These are phyloP conservation scores for Petrosia ficiformis DNA, from an alignment of 37 sponge, comb jelly and placozoan genomes.

Conservation along the genomic window DNA sequence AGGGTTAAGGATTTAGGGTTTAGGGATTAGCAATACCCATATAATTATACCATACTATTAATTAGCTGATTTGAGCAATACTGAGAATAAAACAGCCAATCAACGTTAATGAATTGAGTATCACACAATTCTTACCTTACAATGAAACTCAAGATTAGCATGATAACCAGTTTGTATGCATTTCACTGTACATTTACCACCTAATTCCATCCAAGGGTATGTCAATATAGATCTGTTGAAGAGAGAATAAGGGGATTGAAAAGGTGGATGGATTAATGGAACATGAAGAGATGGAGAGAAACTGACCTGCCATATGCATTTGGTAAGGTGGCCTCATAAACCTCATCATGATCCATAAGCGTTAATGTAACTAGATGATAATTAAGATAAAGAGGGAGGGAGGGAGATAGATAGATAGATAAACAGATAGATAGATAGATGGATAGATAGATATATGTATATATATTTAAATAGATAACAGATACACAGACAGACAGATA, in stretches of 20 bases:
- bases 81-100: too few species aligned
- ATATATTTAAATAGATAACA: too few species aligned
- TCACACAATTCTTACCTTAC: constrained; percentile 67
- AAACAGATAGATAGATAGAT: too few species aligned
- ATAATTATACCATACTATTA: too few species aligned
- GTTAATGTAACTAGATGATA: constrained; percentile 50
- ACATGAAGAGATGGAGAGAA: not conserved
- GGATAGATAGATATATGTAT: not conserved
- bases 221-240: constrained; percentile 85
- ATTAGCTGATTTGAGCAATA: too few species aligned
- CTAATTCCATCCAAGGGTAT: constrained; percentile 95
- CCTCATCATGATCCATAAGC: constrained; percentile 88
- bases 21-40: too few species aligned
- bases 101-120: too few species aligned
- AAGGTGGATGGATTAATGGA: not conserved
- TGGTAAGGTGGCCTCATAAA: constrained; percentile 80
- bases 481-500: not conserved
- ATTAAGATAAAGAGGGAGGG: not conserved
- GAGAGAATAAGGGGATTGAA: not conserved
- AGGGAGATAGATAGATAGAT: not conserved
- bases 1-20: too few species aligned
- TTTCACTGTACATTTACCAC: constrained; percentile 79
- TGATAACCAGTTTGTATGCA: constrained; percentile 89
- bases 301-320: constrained; percentile 88
- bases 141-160: constrained; percentile 91